phyloP scores from a whole-genome alignment of 2,797 vertebrate species.

The Artibeus lituratus region DNA sequence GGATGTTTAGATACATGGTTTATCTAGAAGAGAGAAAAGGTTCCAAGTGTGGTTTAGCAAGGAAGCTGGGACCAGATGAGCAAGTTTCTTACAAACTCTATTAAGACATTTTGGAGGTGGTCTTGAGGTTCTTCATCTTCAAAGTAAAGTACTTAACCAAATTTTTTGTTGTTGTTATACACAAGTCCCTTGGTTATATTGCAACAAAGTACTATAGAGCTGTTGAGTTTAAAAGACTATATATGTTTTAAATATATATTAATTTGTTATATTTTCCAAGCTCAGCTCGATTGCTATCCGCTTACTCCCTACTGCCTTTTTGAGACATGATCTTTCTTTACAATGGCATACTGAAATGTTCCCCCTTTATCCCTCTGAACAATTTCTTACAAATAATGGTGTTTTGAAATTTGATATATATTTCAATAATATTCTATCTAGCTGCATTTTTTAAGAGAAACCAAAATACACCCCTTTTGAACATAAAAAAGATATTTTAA shows the following conservation, averaged over 20 bases:
- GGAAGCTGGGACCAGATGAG: not conserved
- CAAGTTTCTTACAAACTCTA: not conserved
- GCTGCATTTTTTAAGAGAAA: not conserved
- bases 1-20: not conserved
- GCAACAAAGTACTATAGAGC: not conserved
- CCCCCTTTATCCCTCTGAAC: not conserved
- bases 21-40: not conserved
- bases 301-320: not conserved
- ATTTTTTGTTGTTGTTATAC: not conserved
- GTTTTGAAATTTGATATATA: not conserved
- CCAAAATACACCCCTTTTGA: not conserved
- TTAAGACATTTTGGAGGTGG: not conserved
- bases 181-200: not conserved
- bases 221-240: not conserved
- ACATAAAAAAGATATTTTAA: not conserved
- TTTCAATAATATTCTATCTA: not conserved
- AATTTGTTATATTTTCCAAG: not conserved
- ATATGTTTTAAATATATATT: not conserved
- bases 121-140: not conserved
- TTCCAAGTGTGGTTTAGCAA: not conserved
- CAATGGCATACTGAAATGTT: not conserved
- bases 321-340: not conserved
- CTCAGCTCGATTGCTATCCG: not conserved
- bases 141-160: not conserved
- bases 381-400: not conserved